These are phyloP conservation scores for Calliphora vicina DNA, from an alignment of 1,140 invertebrate genomes.

Conservation along the genomic window DNA sequence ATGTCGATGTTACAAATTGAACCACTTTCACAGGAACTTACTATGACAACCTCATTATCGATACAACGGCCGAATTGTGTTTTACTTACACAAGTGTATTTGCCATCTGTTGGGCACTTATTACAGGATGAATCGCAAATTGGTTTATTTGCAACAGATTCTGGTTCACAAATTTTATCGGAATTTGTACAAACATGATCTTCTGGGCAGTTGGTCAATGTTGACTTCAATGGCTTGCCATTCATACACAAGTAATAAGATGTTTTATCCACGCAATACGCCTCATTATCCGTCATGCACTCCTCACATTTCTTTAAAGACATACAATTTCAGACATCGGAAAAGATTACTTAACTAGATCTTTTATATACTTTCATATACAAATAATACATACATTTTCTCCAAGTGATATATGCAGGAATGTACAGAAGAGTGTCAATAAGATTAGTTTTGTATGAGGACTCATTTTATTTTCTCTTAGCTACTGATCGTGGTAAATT, in stretches of 20 bases:
- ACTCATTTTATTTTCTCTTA: too few relatives aligned
- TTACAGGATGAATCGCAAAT: not conserved
- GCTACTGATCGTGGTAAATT: too few relatives aligned
- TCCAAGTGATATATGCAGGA: too few relatives aligned
- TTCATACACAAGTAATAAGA: conserved; percentile 2
- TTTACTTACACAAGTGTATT: conserved; percentile 2
- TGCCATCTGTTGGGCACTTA: not conserved
- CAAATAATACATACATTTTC: too few relatives aligned
- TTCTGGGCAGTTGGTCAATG: not conserved
- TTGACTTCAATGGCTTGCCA: not conserved
- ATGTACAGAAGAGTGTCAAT: too few relatives aligned
- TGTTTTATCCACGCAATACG: not conserved
- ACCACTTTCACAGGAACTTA: not conserved
- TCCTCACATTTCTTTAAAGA: not conserved
- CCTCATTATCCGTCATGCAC: not conserved
- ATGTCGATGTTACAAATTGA: not conserved
- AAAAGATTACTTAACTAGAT: too few relatives aligned
- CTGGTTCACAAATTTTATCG: not conserved
- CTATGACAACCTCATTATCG: not conserved
- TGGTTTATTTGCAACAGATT: not conserved
- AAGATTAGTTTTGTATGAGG: too few relatives aligned
- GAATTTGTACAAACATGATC: not conserved
- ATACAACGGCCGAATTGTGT: not conserved
- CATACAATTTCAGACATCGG: too few relatives aligned
- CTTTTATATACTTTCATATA: too few relatives aligned